Percentiles rank a stretch among this genome's conserved stretches.
Evolutionary conservation across 1,140 invertebrate species (phyloP).

Genomic region (Drosophila lowei): DNA sequence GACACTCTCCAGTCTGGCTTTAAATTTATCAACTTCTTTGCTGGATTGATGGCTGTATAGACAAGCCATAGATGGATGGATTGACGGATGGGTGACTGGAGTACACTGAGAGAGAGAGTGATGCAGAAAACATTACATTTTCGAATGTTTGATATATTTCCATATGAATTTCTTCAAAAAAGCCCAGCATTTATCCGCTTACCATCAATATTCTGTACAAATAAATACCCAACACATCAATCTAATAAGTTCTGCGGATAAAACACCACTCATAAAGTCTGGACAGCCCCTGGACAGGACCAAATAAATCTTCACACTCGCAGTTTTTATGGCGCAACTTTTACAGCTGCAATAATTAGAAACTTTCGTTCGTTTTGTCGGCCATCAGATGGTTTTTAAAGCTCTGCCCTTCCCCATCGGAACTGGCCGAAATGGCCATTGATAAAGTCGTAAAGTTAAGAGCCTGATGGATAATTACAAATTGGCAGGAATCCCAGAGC

Average conservation of each 20-base stretch:
- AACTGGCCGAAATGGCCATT: conserved; percentile 40
- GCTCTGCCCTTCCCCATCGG: neutral
- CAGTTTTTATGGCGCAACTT: conserved; percentile 45
- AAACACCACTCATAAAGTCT: conserved; percentile 11
- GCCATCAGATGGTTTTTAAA: conserved; percentile 33
- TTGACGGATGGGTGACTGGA: conserved; percentile 11
- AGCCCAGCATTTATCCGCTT: too few relatives aligned
- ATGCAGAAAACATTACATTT: conserved; percentile 13
- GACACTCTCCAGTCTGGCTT: conserved; percentile 32
- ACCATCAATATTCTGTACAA: neutral
- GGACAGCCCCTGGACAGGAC: neutral
- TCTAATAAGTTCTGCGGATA: neutral
- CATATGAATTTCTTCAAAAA: neutral
- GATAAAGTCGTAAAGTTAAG: conserved; percentile 72
- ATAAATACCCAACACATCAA: neutral
- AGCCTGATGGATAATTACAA: conserved; percentile 63
- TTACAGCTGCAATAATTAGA: conserved; percentile 59
- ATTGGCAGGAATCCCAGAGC: conserved; percentile 1
- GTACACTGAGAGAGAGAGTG: too few relatives aligned
- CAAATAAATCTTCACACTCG: conserved; percentile 6
- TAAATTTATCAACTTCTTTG: conserved; percentile 60
- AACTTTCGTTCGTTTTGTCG: conserved; percentile 24
- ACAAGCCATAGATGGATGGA: neutral
- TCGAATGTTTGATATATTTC: neutral
- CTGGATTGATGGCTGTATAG: neutral